Percentiles rank a stretch among this genome's conserved stretches.
phyloP scores from a whole-genome alignment of 92 coral and sea anemone genomes.

The Micromussa lordhowensis region DNA sequence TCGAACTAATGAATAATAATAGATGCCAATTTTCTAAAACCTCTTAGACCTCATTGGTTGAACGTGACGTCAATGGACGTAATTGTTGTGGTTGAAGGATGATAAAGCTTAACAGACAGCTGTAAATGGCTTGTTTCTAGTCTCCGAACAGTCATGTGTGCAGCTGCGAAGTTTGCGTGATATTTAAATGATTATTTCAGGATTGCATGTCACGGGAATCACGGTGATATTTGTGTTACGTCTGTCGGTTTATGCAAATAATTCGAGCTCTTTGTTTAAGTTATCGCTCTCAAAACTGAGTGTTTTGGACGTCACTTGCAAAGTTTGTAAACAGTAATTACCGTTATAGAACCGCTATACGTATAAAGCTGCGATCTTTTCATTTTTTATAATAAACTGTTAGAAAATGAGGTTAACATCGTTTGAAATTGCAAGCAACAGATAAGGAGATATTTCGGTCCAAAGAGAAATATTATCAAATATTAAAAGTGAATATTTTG shows the following conservation, averaged over 20 bases:
- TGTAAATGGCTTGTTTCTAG: not conserved
- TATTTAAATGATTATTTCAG: too few species aligned
- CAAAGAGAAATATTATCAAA: too few species aligned
- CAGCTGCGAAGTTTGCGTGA: too few species aligned
- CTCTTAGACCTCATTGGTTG: not conserved
- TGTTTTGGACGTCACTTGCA: not conserved
- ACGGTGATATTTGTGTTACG: too few species aligned
- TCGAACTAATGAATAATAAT: constrained; percentile 16
- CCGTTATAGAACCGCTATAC: too few species aligned
- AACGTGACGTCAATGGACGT: not conserved
- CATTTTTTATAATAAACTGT: not conserved
- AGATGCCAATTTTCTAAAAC: not conserved
- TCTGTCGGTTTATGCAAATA: too few species aligned
- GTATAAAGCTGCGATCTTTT: too few species aligned
- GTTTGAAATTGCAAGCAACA: not conserved
- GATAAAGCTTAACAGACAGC: not conserved
- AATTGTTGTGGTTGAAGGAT: constrained; percentile 3
- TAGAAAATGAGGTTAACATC: not conserved
- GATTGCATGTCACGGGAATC: too few species aligned
- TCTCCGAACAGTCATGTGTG: not conserved
- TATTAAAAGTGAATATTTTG: too few species aligned
- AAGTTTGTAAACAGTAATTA: not conserved
- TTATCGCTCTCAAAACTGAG: not conserved
- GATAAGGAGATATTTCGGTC: not conserved
- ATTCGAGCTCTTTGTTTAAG: too few species aligned